A percentile compares a stretch with the other conserved stretches of the same genome.
phyloP scores from a whole-genome alignment of 2,113 vertebrate species.

The Rattus rattus region DNA sequence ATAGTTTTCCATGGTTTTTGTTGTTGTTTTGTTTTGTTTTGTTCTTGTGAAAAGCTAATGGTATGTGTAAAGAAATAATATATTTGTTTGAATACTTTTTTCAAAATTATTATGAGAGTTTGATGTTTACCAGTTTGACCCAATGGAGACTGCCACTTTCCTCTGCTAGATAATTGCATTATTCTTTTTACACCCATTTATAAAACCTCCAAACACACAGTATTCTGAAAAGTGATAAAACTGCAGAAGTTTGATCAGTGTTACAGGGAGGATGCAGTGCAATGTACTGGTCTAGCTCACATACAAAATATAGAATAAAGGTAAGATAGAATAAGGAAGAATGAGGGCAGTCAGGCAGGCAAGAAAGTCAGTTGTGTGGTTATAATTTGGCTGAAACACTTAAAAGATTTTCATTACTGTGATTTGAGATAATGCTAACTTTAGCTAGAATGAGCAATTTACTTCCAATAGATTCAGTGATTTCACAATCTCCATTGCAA shows the following conservation, averaged over 20 bases:
- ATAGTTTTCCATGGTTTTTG: background rate
- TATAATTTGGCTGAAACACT: slow-evolving; percentile 27
- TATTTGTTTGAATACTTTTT: background rate
- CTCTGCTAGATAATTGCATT: background rate
- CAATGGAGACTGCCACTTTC: background rate
- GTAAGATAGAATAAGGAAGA: background rate
- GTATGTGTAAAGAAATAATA: background rate
- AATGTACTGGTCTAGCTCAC: background rate
- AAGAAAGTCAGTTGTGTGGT: background rate
- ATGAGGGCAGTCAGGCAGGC: no score
- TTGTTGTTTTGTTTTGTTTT: background rate
- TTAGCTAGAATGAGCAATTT: slow-evolving; percentile 38
- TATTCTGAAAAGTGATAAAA: background rate
- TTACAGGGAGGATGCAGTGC: background rate
- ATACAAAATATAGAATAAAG: background rate
- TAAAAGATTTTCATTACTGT: background rate
- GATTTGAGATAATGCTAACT: background rate
- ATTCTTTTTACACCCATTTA: accelerated
- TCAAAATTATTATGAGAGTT: background rate
- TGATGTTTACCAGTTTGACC: background rate
- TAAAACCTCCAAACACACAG: background rate
- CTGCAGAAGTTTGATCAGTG: background rate
- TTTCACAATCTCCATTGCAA: background rate
- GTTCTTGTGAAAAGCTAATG: background rate
- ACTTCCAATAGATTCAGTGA: slow-evolving; percentile 41